Percentiles rank a stretch among this genome's conserved stretches.
phyloP scores from a whole-genome alignment of 2,888 invertebrate species.

The Mantis religiosa region DNA sequence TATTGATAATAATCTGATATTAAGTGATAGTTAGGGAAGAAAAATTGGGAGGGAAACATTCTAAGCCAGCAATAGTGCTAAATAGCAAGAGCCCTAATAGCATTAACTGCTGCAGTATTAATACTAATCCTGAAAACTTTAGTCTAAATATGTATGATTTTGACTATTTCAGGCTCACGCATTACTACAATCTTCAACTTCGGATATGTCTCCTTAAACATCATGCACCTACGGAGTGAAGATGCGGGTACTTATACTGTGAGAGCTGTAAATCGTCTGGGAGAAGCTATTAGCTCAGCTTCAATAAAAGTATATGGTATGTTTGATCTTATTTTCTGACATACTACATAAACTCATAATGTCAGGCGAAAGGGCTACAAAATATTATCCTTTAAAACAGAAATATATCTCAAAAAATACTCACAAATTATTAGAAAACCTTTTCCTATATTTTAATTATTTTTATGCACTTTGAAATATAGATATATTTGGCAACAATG shows the following conservation, averaged over 20 bases:
- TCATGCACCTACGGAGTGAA: constrained; percentile 97
- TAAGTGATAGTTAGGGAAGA: too few relatives aligned
- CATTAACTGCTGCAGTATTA: not conserved
- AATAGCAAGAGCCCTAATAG: not conserved
- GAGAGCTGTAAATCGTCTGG: constrained; percentile 84
- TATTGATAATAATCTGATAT: too few relatives aligned
- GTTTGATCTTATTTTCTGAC: not conserved
- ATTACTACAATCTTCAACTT: constrained; percentile 98
- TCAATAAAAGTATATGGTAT: constrained; percentile 65
- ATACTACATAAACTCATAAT: too few relatives aligned
- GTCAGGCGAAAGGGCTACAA: too few relatives aligned
- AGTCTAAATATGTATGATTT: not conserved
- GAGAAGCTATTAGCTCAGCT: constrained; percentile 84
- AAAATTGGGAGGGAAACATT: too few relatives aligned
- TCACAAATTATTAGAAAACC: too few relatives aligned
- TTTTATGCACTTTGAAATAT: too few relatives aligned
- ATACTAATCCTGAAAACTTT: not conserved
- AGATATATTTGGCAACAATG: too few relatives aligned
- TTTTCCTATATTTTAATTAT: too few relatives aligned
- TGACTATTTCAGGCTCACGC: constrained; percentile 60
- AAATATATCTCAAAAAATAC: too few relatives aligned
- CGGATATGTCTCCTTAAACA: constrained; percentile 97
- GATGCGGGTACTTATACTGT: constrained; percentile 94
- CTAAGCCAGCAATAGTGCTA: too few relatives aligned
- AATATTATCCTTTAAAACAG: too few relatives aligned